Evolutionary conservation across 2,113 vertebrate species (phyloP), one percentile per base, ranked within the genome.

Genomic region (Pterophyllum scalare): DNA sequence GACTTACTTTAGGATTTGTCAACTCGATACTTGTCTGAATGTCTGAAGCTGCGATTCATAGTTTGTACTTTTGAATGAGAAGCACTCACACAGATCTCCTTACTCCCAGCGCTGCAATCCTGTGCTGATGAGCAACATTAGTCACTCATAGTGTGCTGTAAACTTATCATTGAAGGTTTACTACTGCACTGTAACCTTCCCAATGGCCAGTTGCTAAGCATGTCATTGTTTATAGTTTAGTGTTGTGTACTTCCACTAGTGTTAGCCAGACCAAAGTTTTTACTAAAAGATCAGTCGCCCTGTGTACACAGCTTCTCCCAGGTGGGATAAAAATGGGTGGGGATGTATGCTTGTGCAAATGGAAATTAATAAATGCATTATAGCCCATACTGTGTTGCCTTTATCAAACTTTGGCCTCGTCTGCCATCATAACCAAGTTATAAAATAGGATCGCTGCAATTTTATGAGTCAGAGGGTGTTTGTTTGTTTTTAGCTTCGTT

Each of bases 311-410:
- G 84, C 84, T 94, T 88, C 90, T 93, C 85, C 91, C 92, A 70
- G 80, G 62, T 79, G 84, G 89, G 91, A 81, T 61, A 84, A 84
- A 77, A 49, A 49, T 38, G 76, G 77, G 82, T 88, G 82, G 85
- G 88, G 76, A 87, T 85, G 82, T 93, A 88, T 95, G 91, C 91
- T 88, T 85, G 92, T 97, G 95, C 94, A 91, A 95, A 93, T 93
- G 94, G 96, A 95, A 92, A 93, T 89, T 89, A 97, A 97, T 97
- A 98, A 98, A 97, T 85, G 93, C 92, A 91, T 87, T 93, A 81
- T 79, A 93, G 64, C 85, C 81, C 79, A 64, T 56, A 49, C 22
- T 64, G 17, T 20, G 14, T 70, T 65, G 54, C 40, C 6, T 54
- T 52, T 72, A 28, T n/a, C n/a, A 57, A 12, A 72, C 19, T 72